These are phyloP conservation scores for Drosophila helvetica DNA, from an alignment of 2,888 invertebrate species.

Conservation along the genomic window DNA sequence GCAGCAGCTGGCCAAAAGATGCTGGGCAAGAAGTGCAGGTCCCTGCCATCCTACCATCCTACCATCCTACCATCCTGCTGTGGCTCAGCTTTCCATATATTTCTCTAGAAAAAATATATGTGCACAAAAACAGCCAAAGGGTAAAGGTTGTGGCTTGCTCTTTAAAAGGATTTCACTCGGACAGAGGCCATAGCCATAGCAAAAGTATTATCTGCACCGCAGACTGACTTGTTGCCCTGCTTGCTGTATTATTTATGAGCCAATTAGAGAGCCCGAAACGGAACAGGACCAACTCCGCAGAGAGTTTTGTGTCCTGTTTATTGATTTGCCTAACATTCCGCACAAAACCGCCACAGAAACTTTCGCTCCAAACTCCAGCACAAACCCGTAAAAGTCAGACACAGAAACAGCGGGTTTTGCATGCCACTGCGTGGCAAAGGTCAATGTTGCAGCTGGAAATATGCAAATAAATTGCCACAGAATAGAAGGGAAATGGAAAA, in stretches of 20 bases:
- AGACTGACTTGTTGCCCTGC: slow-evolving; percentile 60
- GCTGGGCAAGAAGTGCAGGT: slow-evolving; percentile 33
- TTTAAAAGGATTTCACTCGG: slow-evolving; percentile 6
- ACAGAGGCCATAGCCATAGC: neutral
- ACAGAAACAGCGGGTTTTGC: slow-evolving; percentile 20
- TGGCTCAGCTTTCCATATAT: too few species aligned
- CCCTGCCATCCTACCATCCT: too few species aligned
- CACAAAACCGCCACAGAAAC: slow-evolving; percentile 22
- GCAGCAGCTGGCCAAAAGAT: slow-evolving; percentile 50
- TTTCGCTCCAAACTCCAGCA: slow-evolving; percentile 10
- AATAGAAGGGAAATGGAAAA: slow-evolving; percentile 27
- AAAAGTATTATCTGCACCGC: slow-evolving; percentile 12
- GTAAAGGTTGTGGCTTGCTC: slow-evolving; percentile 4
- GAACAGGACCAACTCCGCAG: slow-evolving; percentile 9
- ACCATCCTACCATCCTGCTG: neutral
- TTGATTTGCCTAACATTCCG: slow-evolving; percentile 27
- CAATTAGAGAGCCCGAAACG: slow-evolving; percentile 62
- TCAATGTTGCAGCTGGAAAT: slow-evolving; percentile 49
- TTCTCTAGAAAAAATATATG: neutral
- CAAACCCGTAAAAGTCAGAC: slow-evolving; percentile 14
- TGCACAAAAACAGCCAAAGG: slow-evolving; percentile 17
- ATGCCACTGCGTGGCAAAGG: slow-evolving; percentile 28
- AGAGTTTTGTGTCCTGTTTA: slow-evolving; percentile 30
- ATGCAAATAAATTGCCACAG: slow-evolving; percentile 64
- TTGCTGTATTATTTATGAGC: slow-evolving; percentile 63